These are phyloP conservation scores for Panopea generosa DNA, from an alignment of 2,888 invertebrate genomes.

Conservation along the genomic window DNA sequence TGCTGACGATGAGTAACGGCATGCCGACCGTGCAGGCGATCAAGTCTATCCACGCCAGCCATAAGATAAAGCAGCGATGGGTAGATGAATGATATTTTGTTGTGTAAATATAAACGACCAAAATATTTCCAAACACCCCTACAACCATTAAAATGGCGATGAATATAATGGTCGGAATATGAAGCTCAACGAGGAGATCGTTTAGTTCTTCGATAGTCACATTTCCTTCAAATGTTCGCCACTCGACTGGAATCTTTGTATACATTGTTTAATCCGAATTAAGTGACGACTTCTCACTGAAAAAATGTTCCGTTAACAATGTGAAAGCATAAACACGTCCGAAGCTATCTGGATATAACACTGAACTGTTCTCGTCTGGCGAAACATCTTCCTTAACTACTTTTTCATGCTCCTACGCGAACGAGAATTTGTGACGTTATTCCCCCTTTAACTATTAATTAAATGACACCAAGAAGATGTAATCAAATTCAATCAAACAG, in stretches of 20 bases:
- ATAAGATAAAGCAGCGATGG: slow-evolving; percentile 70
- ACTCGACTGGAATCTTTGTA: slow-evolving; percentile 47
- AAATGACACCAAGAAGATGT: too few species aligned
- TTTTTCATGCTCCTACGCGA: too few species aligned
- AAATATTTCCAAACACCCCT: slow-evolving; percentile 71
- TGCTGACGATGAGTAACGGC: slow-evolving; percentile 73
- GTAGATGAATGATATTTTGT: slow-evolving; percentile 70
- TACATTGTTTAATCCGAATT: too few species aligned
- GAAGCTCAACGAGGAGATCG: slow-evolving; percentile 60
- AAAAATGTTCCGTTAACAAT: too few species aligned
- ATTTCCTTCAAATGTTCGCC: slow-evolving; percentile 39
- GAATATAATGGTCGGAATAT: slow-evolving; percentile 71
- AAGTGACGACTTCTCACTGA: not conserved
- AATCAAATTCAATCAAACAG: too few species aligned
- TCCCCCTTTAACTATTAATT: too few species aligned
- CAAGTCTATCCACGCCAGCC: slow-evolving; percentile 72
- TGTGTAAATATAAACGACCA: slow-evolving; percentile 71
- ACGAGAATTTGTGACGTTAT: too few species aligned
- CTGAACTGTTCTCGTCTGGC: too few species aligned
- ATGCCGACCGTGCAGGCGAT: slow-evolving; percentile 70
- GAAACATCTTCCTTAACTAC: too few species aligned
- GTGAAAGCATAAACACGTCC: not conserved
- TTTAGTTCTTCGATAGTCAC: slow-evolving; percentile 65
- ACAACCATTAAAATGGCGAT: slow-evolving; percentile 70
- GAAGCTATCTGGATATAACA: too few species aligned